phyloP scores from a whole-genome alignment of 2,888 invertebrate genomes.

The Amblyteles armatorius region DNA sequence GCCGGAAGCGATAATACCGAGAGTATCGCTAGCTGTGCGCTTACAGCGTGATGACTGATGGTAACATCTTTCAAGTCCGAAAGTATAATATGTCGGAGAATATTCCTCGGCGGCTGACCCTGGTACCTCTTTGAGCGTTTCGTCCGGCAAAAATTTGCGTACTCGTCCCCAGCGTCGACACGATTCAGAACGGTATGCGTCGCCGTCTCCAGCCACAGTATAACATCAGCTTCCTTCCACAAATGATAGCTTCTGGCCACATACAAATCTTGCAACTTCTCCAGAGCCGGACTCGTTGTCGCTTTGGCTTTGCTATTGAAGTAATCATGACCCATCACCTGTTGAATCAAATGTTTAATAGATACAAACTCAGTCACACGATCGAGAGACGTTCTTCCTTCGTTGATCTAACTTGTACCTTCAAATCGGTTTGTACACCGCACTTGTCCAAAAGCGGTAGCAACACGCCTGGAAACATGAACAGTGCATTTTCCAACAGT shows the following conservation, averaged over 20 bases:
- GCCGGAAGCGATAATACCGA: not conserved
- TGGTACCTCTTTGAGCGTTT: constrained; percentile 88
- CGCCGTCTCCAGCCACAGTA: constrained; percentile 92
- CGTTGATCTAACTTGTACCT: constrained; percentile 80
- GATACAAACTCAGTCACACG: not conserved
- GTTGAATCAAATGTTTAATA: not conserved
- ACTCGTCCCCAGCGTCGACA: constrained; percentile 88
- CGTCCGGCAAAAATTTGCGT: constrained; percentile 87
- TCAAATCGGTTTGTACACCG: constrained; percentile 89
- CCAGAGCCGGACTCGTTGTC: constrained; percentile 86
- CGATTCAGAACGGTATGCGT: constrained; percentile 88
- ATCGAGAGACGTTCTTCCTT: not conserved
- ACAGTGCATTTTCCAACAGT: constrained; percentile 90
- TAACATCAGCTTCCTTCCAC: constrained; percentile 91
- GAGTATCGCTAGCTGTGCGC: constrained; percentile 50
- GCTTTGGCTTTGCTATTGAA: constrained; percentile 85
- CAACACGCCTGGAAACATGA: constrained; percentile 93
- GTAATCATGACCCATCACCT: constrained; percentile 80
- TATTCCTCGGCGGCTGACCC: constrained; percentile 88
- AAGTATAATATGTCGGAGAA: constrained; percentile 90
- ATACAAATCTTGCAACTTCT: constrained; percentile 90
- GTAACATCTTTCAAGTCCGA: constrained; percentile 90
- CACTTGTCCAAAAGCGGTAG: constrained; percentile 91
- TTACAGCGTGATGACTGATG: constrained; percentile 86
- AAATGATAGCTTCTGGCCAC: constrained; percentile 90